Percentiles rank a stretch among this genome's conserved stretches.
Evolutionary conservation across 2,797 vertebrate species (phyloP).

Genomic region (Todus mexicanus): DNA sequence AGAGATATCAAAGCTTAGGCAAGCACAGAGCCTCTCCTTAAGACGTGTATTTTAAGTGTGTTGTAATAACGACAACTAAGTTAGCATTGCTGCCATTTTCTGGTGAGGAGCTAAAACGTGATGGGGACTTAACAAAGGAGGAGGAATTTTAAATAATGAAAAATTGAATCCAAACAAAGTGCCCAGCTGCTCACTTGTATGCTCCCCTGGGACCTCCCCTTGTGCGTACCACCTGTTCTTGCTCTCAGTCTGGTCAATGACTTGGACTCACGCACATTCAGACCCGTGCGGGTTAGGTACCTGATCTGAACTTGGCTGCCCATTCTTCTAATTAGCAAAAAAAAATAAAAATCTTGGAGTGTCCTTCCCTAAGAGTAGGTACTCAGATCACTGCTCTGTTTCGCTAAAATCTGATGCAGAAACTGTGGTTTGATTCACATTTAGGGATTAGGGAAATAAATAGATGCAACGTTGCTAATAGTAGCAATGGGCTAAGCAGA

Average conservation of each 20-base stretch:
- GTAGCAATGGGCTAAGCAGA: background rate
- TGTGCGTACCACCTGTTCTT: constrained; percentile 12
- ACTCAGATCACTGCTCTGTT: background rate
- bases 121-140: background rate
- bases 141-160: background rate
- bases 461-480: background rate
- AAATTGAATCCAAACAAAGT: background rate
- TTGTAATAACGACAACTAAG: background rate
- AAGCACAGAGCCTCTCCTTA: background rate
- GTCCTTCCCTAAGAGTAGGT: background rate
- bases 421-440: background rate
- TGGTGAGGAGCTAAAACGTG: background rate
- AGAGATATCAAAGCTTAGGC: background rate
- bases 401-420: background rate
- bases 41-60: background rate
- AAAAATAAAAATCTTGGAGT: background rate
- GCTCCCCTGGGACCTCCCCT: background rate
- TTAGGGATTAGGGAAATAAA: background rate
- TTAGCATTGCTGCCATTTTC: background rate
- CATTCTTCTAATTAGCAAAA: background rate
- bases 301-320: background rate
- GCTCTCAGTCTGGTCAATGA: background rate
- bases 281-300: background rate
- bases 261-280: background rate
- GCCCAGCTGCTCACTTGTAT: background rate